Evolutionary conservation across 2,888 invertebrate species (phyloP).

Genomic region (Cephus pygmeus): DNA sequence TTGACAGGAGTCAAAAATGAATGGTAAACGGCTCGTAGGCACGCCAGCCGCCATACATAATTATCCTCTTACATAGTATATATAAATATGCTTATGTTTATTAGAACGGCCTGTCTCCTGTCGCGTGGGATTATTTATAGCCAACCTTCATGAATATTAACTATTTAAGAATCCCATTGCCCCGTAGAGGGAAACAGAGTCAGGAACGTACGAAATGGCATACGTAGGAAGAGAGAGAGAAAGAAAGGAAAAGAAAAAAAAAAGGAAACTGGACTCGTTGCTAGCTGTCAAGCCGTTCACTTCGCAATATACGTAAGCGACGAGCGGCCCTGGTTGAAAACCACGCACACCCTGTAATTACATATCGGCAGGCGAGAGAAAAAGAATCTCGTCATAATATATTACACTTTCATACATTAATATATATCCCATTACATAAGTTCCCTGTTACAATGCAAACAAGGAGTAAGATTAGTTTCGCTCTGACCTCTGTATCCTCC

Average conservation of each 20-base stretch:
- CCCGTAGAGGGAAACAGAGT: slow-evolving; percentile 20
- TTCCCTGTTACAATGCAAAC: neutral
- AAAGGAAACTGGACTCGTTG: slow-evolving; percentile 6
- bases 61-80: slow-evolving; percentile 20
- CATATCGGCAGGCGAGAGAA: neutral
- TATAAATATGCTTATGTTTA: slow-evolving; percentile 38
- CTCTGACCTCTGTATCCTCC: neutral
- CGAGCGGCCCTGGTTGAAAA: neutral
- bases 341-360: neutral
- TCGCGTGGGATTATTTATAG: slow-evolving; percentile 56
- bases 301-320: neutral
- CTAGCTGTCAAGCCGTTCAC: neutral
- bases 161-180: slow-evolving; percentile 52
- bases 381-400: neutral
- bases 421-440: neutral
- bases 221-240: neutral
- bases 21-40: neutral
- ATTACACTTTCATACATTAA: neutral
- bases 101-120: slow-evolving; percentile 48
- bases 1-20: neutral
- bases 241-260: slow-evolving; percentile 13
- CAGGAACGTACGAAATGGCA: neutral
- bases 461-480: neutral
- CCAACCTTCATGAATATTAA: slow-evolving; percentile 63
- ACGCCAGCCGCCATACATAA: slow-evolving; percentile 9